Conservation (phyloP, 2,888 invertebrate species). For the Drosophila cracens region DNA sequence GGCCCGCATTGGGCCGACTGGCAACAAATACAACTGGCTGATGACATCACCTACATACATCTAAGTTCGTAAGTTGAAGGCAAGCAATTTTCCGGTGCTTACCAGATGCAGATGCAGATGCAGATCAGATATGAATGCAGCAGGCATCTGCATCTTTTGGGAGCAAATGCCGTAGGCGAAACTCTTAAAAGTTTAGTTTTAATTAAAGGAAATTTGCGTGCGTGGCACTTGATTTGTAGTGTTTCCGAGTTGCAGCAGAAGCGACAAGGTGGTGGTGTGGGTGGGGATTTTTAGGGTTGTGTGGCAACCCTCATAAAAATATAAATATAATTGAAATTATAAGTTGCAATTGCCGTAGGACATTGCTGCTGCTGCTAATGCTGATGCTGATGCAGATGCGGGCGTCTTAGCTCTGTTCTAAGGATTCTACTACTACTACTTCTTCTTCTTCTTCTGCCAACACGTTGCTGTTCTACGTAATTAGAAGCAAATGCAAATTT, state of each 20-base stretch:
- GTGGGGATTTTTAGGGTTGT: not conserved
- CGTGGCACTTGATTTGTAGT: slow-evolving; percentile 78
- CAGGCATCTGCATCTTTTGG: slow-evolving; percentile 9
- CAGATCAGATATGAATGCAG: slow-evolving; percentile 30
- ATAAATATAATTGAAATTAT: slow-evolving; percentile 78
- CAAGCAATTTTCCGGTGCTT: slow-evolving; percentile 49
- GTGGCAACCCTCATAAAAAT: slow-evolving; percentile 59
- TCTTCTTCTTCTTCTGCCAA: not conserved
- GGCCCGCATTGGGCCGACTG: slow-evolving; percentile 24
- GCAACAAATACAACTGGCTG: slow-evolving; percentile 30
- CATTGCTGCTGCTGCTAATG: slow-evolving; percentile 17
- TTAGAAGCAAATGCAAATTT: slow-evolving; percentile 78
- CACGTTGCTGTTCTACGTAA: slow-evolving; percentile 50
- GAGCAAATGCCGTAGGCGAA: slow-evolving; percentile 30
- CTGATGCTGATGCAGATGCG: slow-evolving; percentile 38
- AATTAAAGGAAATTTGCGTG: slow-evolving; percentile 78
- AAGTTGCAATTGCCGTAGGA: slow-evolving; percentile 70
- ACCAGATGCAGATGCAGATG: slow-evolving; percentile 27
- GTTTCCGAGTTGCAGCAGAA: slow-evolving; percentile 49
- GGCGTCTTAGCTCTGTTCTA: slow-evolving; percentile 28
- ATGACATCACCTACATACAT: slow-evolving; percentile 30
- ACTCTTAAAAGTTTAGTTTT: slow-evolving; percentile 77
- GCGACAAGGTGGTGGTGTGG: not conserved
- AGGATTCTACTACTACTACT: slow-evolving; percentile 15
- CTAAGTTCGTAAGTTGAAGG: slow-evolving; percentile 28